phyloP scores from a whole-genome alignment of 2,888 invertebrate species.

The Eurytoma californica region DNA sequence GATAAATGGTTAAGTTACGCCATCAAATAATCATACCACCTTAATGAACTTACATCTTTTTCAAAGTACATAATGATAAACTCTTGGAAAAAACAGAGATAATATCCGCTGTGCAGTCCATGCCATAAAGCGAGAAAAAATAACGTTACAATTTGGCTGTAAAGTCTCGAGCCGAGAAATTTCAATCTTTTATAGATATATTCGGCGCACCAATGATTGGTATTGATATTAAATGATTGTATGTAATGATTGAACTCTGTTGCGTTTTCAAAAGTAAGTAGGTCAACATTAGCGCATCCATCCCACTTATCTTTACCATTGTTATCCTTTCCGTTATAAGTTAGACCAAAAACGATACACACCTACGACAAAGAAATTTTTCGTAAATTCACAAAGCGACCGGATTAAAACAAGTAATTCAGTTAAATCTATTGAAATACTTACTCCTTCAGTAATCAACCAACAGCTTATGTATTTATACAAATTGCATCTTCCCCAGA shows the following conservation, averaged over 20 bases:
- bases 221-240: conserved; percentile 95
- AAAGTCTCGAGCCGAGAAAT: conserved; percentile 83
- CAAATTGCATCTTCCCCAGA: conserved; percentile 90
- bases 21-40: not conserved
- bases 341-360: conserved; percentile 82
- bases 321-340: conserved; percentile 86
- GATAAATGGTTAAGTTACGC: not conserved
- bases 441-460: conserved; percentile 90
- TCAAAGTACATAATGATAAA: conserved; percentile 91
- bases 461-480: conserved; percentile 97
- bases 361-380: conserved; percentile 60
- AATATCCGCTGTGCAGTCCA: conserved; percentile 95
- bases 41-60: conserved; percentile 81
- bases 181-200: conserved; percentile 95
- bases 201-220: conserved; percentile 95
- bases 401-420: not conserved
- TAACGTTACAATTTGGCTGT: conserved; percentile 89
- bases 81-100: conserved; percentile 93
- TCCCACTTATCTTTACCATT: conserved; percentile 85
- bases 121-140: conserved; percentile 96
- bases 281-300: conserved; percentile 91
- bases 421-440: conserved; percentile 38
- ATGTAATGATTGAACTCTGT: conserved; percentile 92
- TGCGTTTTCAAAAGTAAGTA: conserved; percentile 88
- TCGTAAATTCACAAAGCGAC: too few relatives aligned